phyloP scores from a whole-genome alignment of 2,797 vertebrate genomes.

The Ceryle rudis region DNA sequence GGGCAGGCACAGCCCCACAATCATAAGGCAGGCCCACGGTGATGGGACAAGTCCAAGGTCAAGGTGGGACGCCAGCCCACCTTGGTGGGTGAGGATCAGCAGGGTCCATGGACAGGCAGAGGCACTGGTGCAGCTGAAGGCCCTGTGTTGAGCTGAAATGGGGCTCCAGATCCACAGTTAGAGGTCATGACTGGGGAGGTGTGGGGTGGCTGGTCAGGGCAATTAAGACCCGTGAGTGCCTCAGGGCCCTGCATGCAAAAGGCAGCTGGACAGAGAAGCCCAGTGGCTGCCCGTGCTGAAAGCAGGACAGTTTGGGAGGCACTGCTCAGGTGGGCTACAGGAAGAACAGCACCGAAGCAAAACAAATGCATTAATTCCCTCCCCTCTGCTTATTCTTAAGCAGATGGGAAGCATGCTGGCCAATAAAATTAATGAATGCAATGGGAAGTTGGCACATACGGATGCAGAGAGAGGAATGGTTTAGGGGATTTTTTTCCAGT shows the following conservation, averaged over 20 bases:
- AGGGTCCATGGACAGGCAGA: rapidly evolving
- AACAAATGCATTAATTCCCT: neutral
- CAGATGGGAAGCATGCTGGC: slow-evolving; percentile 8
- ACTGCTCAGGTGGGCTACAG: neutral
- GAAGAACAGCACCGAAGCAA: neutral
- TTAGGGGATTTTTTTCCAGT: slow-evolving; percentile 50
- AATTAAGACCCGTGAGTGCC: neutral
- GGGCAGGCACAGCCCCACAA: neutral
- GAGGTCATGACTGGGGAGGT: rapidly evolving
- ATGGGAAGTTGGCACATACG: slow-evolving; percentile 14
- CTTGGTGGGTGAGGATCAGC: rapidly evolving
- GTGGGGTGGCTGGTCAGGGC: neutral
- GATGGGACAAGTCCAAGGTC: neutral
- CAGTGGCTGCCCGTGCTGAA: rapidly evolving
- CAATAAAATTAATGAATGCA: slow-evolving; percentile 38
- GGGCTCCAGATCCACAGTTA: rapidly evolving
- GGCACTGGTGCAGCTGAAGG: neutral
- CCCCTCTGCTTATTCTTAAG: slow-evolving; percentile 24
- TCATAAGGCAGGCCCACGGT: rapidly evolving
- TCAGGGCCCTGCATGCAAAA: neutral
- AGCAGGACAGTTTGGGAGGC: neutral
- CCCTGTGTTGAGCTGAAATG: rapidly evolving
- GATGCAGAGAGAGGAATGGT: slow-evolving; percentile 40
- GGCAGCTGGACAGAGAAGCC: neutral
- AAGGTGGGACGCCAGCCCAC: neutral